phyloP scores from a whole-genome alignment of 2,797 vertebrate genomes.

The Diplodus sargus region DNA sequence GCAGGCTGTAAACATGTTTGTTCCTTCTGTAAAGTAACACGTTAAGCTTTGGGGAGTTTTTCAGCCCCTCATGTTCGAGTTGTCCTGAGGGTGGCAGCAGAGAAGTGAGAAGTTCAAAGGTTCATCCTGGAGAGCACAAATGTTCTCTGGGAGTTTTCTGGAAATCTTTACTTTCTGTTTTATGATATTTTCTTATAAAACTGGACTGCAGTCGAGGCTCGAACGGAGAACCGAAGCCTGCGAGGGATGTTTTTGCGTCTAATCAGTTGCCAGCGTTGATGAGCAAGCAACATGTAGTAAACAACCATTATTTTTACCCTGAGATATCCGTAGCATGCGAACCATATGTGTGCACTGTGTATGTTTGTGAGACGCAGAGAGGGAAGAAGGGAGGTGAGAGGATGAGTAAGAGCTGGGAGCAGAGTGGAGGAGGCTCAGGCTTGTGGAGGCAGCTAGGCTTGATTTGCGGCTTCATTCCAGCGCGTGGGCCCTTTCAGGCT shows the following conservation, averaged over 20 bases:
- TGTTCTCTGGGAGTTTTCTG: not conserved
- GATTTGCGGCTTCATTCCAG: slow-evolving; percentile 78
- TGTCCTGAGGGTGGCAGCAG: not conserved
- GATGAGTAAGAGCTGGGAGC: slow-evolving; percentile 71
- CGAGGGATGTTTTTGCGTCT: not conserved
- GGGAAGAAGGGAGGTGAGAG: slow-evolving; percentile 47
- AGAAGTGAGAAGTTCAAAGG: not conserved
- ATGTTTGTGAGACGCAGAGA: slow-evolving; percentile 16
- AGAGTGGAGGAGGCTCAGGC: slow-evolving; percentile 72
- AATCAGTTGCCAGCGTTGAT: not conserved
- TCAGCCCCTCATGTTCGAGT: too few species aligned
- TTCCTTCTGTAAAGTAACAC: too few species aligned
- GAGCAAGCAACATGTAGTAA: slow-evolving; percentile 1
- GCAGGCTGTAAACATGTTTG: too few species aligned
- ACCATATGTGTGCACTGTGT: slow-evolving; percentile 29
- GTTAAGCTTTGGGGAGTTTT: too few species aligned
- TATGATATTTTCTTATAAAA: not conserved
- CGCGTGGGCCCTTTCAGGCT: slow-evolving; percentile 76
- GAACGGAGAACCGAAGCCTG: too few species aligned
- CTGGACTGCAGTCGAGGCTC: too few species aligned
- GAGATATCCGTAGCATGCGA: slow-evolving; percentile 13
- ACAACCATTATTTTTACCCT: slow-evolving; percentile 14
- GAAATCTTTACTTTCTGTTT: not conserved
- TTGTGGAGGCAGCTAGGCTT: slow-evolving; percentile 70
- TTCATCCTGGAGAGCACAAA: not conserved